A percentile compares a stretch with the other conserved stretches of the same genome.
phyloP scores from a whole-genome alignment of 2,113 vertebrate species.

The Ceyx margarethae region DNA sequence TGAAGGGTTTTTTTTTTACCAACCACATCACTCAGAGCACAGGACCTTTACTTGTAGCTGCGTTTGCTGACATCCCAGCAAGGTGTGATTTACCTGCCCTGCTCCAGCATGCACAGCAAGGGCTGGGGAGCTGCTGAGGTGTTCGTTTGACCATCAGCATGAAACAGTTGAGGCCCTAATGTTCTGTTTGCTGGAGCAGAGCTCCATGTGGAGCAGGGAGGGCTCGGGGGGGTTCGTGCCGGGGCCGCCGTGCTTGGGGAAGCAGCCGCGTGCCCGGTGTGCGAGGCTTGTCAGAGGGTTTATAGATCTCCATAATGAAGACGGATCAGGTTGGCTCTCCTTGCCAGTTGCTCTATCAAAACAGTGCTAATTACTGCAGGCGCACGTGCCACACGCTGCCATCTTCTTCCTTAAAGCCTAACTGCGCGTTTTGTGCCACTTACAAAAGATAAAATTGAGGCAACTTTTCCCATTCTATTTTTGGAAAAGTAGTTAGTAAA shows the following conservation, averaged over 20 bases:
- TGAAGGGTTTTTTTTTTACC: neutral
- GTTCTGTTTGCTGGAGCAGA: fast-evolving
- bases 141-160: neutral
- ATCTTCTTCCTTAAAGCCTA: constrained; percentile 46
- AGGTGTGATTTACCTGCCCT: neutral
- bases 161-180: neutral
- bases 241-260: neutral
- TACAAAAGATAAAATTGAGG: constrained; percentile 34
- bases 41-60: neutral
- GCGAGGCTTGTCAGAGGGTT: neutral
- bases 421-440: constrained; percentile 47
- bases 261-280: neutral
- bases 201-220: neutral
- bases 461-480: constrained; percentile 52
- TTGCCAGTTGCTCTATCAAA: constrained; percentile 77
- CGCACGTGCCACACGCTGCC: neutral
- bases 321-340: neutral
- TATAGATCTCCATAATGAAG: neutral
- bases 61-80: neutral
- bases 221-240: fast-evolving
- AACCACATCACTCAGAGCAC: neutral
- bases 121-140: neutral
- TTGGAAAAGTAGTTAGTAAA: constrained; percentile 61
- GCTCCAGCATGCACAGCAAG: neutral
- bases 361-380: constrained; percentile 80